Evolutionary conservation across 64 coral and sea anemone genomes (phyloP).

Genomic region (Montipora cactus): DNA sequence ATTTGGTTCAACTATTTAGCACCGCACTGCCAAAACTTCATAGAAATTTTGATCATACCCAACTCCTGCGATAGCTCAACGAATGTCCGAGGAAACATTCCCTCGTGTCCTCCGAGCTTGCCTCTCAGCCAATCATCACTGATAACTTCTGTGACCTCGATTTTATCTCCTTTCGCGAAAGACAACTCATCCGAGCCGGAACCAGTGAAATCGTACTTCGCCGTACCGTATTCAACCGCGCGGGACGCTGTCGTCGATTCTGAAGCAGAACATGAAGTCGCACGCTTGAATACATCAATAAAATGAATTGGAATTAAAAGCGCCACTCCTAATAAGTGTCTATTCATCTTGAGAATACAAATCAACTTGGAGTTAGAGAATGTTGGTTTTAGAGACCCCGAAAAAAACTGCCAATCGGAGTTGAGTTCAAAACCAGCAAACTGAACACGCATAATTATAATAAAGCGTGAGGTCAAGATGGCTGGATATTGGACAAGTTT

Average conservation of each 20-base stretch:
- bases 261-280: not conserved
- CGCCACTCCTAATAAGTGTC: too few species aligned
- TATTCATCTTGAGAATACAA: too few species aligned
- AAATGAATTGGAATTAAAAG: too few species aligned
- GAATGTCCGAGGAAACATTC: constrained; percentile 81
- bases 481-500: too few species aligned
- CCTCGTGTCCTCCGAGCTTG: constrained; percentile 49
- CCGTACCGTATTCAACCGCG: not conserved
- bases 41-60: not conserved
- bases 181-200: constrained; percentile 67
- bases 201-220: constrained; percentile 72
- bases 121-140: constrained; percentile 88
- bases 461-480: too few species aligned
- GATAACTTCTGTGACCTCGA: constrained; percentile 45
- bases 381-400: too few species aligned
- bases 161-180: constrained; percentile 70
- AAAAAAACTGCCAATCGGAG: too few species aligned
- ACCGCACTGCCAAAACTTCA: not conserved
- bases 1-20: not conserved
- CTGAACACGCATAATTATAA: too few species aligned
- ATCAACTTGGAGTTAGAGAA: too few species aligned
- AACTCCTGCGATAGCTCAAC: constrained; percentile 32
- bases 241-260: not conserved
- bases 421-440: too few species aligned
- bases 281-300: too few species aligned